phyloP scores from a whole-genome alignment of 1,140 invertebrate species.

The Parasteatoda tepidariorum region DNA sequence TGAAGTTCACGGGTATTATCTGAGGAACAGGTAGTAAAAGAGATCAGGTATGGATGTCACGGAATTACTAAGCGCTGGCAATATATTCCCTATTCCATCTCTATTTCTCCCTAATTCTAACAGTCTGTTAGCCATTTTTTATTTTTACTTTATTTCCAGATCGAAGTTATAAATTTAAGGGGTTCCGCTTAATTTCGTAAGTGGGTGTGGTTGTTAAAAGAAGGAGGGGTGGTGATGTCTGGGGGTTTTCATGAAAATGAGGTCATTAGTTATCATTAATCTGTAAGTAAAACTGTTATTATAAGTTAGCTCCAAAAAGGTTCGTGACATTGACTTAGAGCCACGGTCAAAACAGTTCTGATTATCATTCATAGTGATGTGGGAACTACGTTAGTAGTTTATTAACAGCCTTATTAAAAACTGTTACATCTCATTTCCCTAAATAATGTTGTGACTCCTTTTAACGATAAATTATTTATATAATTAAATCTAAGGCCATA shows the following conservation, averaged over 20 bases:
- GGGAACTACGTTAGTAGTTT: no score
- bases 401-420: no score
- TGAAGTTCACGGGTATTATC: neutral
- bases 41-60: slow-evolving; percentile 27
- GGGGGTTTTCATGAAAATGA: neutral
- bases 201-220: neutral
- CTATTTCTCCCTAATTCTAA: neutral
- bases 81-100: neutral
- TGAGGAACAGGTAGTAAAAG: slow-evolving; percentile 31
- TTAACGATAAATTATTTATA: no score
- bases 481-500: no score
- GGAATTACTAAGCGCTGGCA: neutral
- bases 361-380: no score
- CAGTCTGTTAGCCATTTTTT: neutral
- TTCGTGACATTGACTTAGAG: neutral
- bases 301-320: neutral
- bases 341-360: no score
- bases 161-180: neutral
- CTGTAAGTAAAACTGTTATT: neutral
- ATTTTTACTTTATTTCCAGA: no score
- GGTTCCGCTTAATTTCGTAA: neutral
- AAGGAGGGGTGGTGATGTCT: neutral
- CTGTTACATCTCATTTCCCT: no score
- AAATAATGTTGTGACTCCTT: no score
- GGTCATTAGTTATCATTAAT: neutral